Conservation (phyloP, 2,797 vertebrate species). For the Dendrocincla fuliginosa region DNA sequence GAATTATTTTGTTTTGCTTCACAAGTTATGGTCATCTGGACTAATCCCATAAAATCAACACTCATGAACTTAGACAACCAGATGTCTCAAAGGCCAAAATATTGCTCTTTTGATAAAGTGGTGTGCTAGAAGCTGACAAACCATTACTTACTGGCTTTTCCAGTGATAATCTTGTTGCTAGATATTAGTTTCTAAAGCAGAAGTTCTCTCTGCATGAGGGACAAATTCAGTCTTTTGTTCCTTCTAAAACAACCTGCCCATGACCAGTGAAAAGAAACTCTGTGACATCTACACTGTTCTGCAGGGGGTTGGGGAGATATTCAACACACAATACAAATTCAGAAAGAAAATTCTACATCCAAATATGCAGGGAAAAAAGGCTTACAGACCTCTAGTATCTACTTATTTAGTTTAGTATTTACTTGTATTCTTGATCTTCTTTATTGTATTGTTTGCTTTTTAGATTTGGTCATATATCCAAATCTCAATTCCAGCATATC, state of each 20-base stretch:
- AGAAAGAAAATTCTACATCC: neutral
- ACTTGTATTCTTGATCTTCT: neutral
- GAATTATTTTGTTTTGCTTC: constrained; percentile 32
- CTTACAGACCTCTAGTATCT: neutral
- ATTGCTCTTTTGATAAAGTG: neutral
- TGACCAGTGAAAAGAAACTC: neutral
- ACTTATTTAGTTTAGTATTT: neutral
- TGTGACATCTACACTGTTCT: neutral
- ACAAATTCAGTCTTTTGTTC: neutral
- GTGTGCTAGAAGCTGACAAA: neutral
- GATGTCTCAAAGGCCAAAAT: constrained; percentile 56
- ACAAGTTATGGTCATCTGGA: constrained; percentile 14
- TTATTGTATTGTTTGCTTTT: neutral
- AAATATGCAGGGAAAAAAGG: neutral
- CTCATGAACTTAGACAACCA: constrained; percentile 54
- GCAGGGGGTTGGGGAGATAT: fast-evolving
- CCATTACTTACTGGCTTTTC: neutral
- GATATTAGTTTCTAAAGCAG: neutral
- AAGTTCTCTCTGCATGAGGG: neutral
- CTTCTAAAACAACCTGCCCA: neutral
- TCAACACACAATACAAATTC: neutral
- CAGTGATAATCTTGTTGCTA: neutral
- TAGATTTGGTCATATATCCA: neutral
- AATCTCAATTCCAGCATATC: neutral
- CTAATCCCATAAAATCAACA: constrained; percentile 69